Percentiles rank a stretch among this genome's conserved stretches.
phyloP scores from a whole-genome alignment of 2,888 invertebrate species.

The Synanthedon formicaeformis region DNA sequence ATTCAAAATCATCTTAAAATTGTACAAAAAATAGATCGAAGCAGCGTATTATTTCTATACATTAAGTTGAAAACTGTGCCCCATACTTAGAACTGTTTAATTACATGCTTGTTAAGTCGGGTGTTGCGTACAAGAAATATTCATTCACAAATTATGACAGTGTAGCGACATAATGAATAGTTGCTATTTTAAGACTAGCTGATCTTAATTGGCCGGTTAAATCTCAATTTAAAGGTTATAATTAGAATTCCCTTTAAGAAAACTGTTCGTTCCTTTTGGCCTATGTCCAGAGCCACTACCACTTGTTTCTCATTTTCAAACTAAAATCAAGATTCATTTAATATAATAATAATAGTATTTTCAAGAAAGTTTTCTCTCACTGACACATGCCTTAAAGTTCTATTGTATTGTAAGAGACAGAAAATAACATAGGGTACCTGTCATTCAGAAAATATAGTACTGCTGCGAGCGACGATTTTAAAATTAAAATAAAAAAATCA shows the following conservation, averaged over 20 bases:
- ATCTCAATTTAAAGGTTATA: slow-evolving; percentile 37
- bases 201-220: slow-evolving; percentile 8
- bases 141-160: slow-evolving; percentile 19
- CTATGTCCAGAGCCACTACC: slow-evolving; percentile 24
- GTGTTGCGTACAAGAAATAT: neutral
- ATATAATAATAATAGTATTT: too few relatives aligned
- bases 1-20: too few relatives aligned
- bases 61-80: neutral
- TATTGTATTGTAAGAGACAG: too few relatives aligned
- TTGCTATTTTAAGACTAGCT: neutral
- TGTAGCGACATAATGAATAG: neutral
- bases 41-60: too few relatives aligned
- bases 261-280: slow-evolving; percentile 29
- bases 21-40: too few relatives aligned
- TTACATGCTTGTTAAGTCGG: neutral
- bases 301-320: slow-evolving; percentile 2
- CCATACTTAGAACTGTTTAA: neutral
- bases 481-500: too few relatives aligned
- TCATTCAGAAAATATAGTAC: too few relatives aligned
- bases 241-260: slow-evolving; percentile 35
- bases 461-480: too few relatives aligned
- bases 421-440: too few relatives aligned
- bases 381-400: too few relatives aligned
- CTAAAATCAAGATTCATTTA: too few relatives aligned
- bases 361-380: too few relatives aligned